Evolutionary conservation across 2,797 vertebrate genomes (phyloP).

Genomic region (Sardinella longiceps): DNA sequence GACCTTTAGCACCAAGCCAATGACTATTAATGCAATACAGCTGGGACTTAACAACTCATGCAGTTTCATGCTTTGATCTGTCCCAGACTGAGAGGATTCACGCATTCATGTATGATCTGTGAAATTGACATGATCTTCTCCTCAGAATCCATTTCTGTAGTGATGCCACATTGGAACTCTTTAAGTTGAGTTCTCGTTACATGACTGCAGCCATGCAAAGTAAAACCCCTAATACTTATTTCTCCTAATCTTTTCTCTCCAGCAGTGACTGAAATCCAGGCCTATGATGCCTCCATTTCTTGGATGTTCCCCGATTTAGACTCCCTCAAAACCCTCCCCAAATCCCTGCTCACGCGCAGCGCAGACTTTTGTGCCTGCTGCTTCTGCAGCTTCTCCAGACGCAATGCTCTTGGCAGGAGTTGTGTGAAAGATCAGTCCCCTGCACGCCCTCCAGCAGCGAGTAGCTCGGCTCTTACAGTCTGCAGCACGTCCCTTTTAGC

Average conservation of each 20-base stretch:
- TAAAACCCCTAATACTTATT: background rate
- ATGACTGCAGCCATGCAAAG: background rate
- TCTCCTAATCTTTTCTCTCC: background rate
- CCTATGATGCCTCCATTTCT: background rate
- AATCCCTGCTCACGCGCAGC: background rate
- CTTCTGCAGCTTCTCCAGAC: background rate
- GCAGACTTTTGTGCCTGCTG: background rate
- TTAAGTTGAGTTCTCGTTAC: background rate
- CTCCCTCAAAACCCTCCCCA: background rate
- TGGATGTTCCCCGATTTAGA: background rate
- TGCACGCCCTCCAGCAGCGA: background rate
- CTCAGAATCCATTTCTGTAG: background rate
- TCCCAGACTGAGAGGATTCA: background rate
- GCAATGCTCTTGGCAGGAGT: background rate
- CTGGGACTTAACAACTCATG: background rate
- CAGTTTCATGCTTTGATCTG: background rate
- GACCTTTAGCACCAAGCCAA: background rate
- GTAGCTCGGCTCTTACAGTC: background rate
- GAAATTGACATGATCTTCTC: background rate
- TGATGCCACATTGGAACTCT: background rate
- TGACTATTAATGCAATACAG: background rate
- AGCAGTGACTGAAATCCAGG: background rate
- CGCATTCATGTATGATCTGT: background rate
- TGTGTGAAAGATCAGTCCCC: background rate
- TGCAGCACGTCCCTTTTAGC: background rate